Conservation (phyloP, 2,113 vertebrate species). For the Pomatostomus ruficeps region DNA sequence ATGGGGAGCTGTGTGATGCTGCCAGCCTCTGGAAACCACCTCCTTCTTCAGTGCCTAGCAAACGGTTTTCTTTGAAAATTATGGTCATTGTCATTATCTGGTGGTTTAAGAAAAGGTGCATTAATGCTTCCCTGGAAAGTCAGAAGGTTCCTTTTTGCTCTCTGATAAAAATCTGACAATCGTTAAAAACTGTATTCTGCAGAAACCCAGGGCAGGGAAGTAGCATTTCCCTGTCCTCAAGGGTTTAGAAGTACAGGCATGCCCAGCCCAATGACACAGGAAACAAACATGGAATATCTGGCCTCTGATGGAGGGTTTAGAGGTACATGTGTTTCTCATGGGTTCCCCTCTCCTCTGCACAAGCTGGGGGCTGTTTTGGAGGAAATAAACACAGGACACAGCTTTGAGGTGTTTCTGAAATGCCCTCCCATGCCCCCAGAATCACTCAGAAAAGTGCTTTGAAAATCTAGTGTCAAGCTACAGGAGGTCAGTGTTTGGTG, state of each 20-base stretch:
- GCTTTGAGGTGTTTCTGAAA: neutral
- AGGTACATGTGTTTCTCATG: accelerated
- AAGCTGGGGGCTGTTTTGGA: neutral
- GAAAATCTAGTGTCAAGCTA: neutral
- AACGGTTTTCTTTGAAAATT: neutral
- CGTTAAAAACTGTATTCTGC: neutral
- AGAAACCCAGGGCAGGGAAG: neutral
- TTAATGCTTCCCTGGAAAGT: neutral
- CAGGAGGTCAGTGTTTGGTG: neutral
- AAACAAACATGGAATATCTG: neutral
- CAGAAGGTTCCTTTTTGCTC: neutral
- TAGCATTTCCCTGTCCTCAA: neutral
- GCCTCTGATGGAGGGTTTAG: neutral
- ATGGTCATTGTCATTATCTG: neutral
- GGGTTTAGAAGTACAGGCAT: neutral
- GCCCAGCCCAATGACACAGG: neutral
- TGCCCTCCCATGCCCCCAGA: accelerated
- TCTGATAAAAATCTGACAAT: neutral
- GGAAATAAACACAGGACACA: neutral
- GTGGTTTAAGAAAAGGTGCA: neutral
- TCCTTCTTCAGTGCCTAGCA: neutral
- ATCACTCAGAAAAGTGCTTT: neutral
- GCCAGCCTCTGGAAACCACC: neutral
- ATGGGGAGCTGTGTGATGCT: accelerated
- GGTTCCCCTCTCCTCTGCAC: neutral